Evolutionary conservation across 1,140 invertebrate species (phyloP), one percentile per base, ranked within the genome.

Genomic region (Oryctes rhinoceros): DNA sequence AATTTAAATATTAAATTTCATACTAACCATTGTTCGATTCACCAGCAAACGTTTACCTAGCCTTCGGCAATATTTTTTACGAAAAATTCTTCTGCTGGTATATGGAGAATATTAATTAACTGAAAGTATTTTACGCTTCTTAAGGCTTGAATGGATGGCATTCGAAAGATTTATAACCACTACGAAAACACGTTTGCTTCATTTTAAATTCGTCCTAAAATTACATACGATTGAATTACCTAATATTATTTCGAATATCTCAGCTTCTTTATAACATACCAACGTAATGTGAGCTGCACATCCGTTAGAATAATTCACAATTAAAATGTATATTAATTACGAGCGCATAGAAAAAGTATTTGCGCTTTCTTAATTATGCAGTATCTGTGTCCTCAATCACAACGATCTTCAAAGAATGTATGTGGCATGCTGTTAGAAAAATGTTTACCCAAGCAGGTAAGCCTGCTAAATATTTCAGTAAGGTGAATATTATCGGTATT

Each of bases 191-290:
- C 6, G 53, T 15, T 59, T 59, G n/a, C 5, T 59, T 59, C 53
- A 59, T 59, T 59, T 59, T 59, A 59, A 18, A 59, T 59, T 59
- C 53, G 53, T 18, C 18, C n/a, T 59, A n/a, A 59, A 59, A 59
- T 59, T 59, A 59, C 15, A 59, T 15, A 59, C 18, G 53, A 59
- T 59, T 59, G 53, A 59, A 15, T 59, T 59, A 59, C 15, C 18
- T 18, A 59, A 59, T 18, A 15, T n/a, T n/a, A 18, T 30, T 30
- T 30, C 24, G 24, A 30, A 30, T 30, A 30, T 30, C 24, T 30
- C 24, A 1, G 2, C 2, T 30, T 44, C 5, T 15, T 3, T 53
- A 53, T 53, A 53, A 59, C 53, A 18, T 53, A 15, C n/a, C n/a
- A 53, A 11, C 11, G n/a, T 11, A 53, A 15, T 53, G 49, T 11